Conservation (phyloP, 2,797 vertebrate species). For the Synaphobranchus kaupii region DNA sequence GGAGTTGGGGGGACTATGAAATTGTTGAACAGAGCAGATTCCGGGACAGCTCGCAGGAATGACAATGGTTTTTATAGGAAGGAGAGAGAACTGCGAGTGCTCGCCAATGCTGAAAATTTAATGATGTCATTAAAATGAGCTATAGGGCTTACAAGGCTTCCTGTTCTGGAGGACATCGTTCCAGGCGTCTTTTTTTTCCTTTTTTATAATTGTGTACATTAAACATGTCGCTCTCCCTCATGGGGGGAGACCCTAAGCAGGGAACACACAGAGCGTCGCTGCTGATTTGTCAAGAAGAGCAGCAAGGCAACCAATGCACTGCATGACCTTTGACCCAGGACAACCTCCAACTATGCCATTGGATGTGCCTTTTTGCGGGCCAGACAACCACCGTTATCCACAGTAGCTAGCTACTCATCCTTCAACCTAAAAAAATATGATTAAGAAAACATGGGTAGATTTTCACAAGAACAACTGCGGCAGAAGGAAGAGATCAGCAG, state of each 20-base stretch:
- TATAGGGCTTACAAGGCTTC: constrained; percentile 31
- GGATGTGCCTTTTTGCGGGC: not conserved
- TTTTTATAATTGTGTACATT: constrained; percentile 9
- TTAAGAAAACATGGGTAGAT: not conserved
- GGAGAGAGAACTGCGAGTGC: constrained; percentile 27
- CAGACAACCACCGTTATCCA: not conserved
- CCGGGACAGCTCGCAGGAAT: constrained; percentile 22
- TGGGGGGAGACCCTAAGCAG: not conserved
- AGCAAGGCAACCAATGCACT: not conserved
- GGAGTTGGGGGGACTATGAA: constrained; percentile 16
- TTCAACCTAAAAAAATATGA: not conserved
- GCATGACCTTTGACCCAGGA: not conserved
- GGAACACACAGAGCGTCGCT: not conserved
- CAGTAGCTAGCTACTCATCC: not conserved
- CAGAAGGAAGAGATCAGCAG: not conserved
- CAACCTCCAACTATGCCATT: not conserved
- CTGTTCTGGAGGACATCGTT: constrained; percentile 39
- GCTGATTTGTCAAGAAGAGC: not conserved
- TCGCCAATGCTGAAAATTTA: constrained; percentile 42
- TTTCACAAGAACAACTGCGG: not conserved
- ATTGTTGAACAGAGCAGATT: constrained; percentile 7
- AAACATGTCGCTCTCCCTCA: not conserved
- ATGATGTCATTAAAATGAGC: constrained; percentile 48
- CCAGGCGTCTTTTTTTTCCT: not conserved
- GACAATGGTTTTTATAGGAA: constrained; percentile 22